Percentiles rank a stretch among this genome's conserved stretches.
These are phyloP conservation scores for Abramis brama DNA, from an alignment of 2,113 vertebrate species.

Conservation along the genomic window DNA sequence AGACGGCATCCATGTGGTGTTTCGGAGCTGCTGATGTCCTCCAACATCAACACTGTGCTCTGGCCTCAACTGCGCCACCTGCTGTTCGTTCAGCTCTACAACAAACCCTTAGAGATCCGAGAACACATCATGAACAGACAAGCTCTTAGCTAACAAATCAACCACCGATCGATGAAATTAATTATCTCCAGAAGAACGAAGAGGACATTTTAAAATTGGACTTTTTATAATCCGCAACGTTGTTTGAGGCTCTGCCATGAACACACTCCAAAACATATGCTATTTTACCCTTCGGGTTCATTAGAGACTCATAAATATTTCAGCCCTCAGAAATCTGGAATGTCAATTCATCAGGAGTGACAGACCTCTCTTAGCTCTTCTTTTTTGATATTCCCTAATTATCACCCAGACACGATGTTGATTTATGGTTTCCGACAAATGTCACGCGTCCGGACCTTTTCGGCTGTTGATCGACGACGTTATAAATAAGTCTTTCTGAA, in stretches of 20 bases:
- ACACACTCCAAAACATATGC: constrained; percentile 42
- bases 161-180: constrained; percentile 15
- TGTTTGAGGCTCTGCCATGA: constrained; percentile 24
- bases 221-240: constrained; percentile 17
- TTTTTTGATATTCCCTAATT: constrained; percentile 59
- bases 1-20: background rate
- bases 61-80: constrained; percentile 53
- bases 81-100: constrained; percentile 4
- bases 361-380: constrained; percentile 42
- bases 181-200: constrained; percentile 23
- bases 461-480: constrained; percentile 40
- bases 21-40: background rate
- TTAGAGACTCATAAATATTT: constrained; percentile 61
- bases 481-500: constrained; percentile 56
- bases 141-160: background rate
- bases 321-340: constrained; percentile 52
- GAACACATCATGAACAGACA: background rate
- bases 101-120: background rate
- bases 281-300: constrained; percentile 53
- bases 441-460: constrained; percentile 55
- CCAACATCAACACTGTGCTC: background rate
- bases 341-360: constrained; percentile 54
- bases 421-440: constrained; percentile 62
- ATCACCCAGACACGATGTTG: constrained; percentile 54
- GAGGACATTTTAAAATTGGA: constrained; percentile 38